Evolutionary conservation across 2,888 invertebrate species (phyloP).

Genomic region (Bombyx huttoni): DNA sequence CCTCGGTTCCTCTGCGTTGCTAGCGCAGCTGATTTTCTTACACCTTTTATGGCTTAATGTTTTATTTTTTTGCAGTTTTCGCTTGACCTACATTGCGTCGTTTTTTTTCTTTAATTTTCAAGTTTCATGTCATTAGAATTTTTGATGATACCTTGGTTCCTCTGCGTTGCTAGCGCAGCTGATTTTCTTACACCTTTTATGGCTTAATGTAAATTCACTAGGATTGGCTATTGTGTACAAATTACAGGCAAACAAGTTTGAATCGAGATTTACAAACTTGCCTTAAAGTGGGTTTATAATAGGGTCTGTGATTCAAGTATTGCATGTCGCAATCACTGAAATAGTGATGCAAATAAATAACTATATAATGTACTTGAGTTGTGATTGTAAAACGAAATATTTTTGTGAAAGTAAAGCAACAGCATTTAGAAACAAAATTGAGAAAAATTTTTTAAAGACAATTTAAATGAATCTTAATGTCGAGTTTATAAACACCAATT

Average conservation of each 20-base stretch:
- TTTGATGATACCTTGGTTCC: conserved; percentile 9
- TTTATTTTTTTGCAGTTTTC: conserved; percentile 8
- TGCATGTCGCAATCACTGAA: neutral
- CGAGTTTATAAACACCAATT: too few relatives aligned
- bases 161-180: neutral
- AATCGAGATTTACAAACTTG: neutral
- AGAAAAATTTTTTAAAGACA: too few relatives aligned
- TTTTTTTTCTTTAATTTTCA: conserved; percentile 11
- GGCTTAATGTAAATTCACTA: neutral
- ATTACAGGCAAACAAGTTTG: neutral
- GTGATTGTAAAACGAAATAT: too few relatives aligned
- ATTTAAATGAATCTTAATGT: too few relatives aligned
- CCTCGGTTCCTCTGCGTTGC: neutral
- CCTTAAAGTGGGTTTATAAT: neutral
- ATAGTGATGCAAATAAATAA: neutral
- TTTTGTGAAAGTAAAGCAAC: too few relatives aligned
- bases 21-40: neutral
- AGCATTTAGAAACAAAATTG: too few relatives aligned
- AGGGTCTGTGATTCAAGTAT: neutral
- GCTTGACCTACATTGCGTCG: conserved; percentile 9
- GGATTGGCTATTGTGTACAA: neutral
- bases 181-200: neutral
- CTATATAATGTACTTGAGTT: too few relatives aligned
- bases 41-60: conserved; percentile 4
- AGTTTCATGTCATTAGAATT: conserved; percentile 2